These are phyloP conservation scores for Gymnocypris eckloni DNA, from an alignment of 2,797 vertebrate species.

Conservation along the genomic window DNA sequence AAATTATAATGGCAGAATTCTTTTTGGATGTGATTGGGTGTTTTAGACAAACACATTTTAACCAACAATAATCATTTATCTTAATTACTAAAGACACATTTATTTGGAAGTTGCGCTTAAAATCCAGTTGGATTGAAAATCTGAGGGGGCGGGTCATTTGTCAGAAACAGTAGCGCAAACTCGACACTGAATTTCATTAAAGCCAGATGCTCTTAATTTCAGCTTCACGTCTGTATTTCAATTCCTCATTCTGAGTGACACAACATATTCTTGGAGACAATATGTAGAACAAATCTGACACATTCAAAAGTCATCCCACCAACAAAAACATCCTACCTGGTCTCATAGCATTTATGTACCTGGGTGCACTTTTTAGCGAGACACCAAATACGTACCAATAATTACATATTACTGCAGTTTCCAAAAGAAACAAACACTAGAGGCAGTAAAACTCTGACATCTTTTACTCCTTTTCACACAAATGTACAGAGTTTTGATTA, in stretches of 20 bases:
- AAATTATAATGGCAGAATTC: neutral
- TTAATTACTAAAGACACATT: slow-evolving; percentile 12
- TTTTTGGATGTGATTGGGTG: neutral
- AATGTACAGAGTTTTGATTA: no score
- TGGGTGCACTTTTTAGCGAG: no score
- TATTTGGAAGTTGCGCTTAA: neutral
- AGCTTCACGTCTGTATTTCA: neutral
- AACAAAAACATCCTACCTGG: neutral
- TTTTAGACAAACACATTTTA: neutral
- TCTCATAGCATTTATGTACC: no score
- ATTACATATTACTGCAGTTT: no score
- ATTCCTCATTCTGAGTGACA: slow-evolving; percentile 14
- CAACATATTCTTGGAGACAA: neutral
- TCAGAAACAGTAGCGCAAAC: neutral
- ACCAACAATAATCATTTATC: neutral
- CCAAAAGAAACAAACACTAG: no score
- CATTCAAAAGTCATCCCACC: neutral
- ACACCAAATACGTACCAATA: no score
- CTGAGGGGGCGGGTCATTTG: neutral
- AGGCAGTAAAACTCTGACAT: no score
- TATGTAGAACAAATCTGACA: neutral
- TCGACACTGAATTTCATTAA: neutral
- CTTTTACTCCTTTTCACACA: no score
- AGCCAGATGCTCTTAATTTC: neutral
- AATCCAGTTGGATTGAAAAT: neutral